Evolutionary conservation across 2,888 invertebrate species (phyloP).

Genomic region (Patella ulyssiponensis): DNA sequence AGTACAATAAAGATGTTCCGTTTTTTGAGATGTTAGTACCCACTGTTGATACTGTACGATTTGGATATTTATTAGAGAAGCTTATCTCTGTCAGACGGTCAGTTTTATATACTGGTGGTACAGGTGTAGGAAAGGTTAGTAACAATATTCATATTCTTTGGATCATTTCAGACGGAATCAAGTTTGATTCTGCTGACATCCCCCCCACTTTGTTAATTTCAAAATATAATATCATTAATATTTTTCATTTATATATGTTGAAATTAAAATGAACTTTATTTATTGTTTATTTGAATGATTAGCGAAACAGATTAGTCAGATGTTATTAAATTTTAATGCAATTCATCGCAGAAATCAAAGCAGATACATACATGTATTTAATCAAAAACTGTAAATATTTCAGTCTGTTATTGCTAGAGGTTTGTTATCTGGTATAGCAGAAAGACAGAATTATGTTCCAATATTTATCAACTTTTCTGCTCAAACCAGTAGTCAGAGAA

Average conservation of each 20-base stretch:
- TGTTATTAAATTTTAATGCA: no score
- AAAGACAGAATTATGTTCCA: slow-evolving; percentile 79
- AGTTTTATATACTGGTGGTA: slow-evolving; percentile 91
- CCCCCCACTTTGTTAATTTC: no score
- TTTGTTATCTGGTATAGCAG: slow-evolving; percentile 79
- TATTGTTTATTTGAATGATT: no score
- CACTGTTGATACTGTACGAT: slow-evolving; percentile 90
- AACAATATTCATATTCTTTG: neutral
- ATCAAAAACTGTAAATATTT: slow-evolving; percentile 7
- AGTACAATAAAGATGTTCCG: slow-evolving; percentile 80
- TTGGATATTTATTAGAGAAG: slow-evolving; percentile 85
- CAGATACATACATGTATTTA: no score
- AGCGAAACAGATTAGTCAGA: no score
- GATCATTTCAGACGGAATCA: no score
- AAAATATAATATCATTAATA: no score
- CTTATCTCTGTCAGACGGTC: slow-evolving; percentile 82
- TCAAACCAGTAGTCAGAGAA: slow-evolving; percentile 87
- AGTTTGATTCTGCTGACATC: no score
- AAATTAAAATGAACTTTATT: neutral
- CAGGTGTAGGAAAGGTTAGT: slow-evolving; percentile 85
- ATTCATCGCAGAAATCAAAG: no score
- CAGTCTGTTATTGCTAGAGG: slow-evolving; percentile 85
- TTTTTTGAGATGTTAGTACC: slow-evolving; percentile 93
- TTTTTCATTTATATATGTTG: neutral
- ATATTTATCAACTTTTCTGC: slow-evolving; percentile 91